Conservation (phyloP, 2,888 invertebrate genomes). For the Xiphydria camelus region DNA sequence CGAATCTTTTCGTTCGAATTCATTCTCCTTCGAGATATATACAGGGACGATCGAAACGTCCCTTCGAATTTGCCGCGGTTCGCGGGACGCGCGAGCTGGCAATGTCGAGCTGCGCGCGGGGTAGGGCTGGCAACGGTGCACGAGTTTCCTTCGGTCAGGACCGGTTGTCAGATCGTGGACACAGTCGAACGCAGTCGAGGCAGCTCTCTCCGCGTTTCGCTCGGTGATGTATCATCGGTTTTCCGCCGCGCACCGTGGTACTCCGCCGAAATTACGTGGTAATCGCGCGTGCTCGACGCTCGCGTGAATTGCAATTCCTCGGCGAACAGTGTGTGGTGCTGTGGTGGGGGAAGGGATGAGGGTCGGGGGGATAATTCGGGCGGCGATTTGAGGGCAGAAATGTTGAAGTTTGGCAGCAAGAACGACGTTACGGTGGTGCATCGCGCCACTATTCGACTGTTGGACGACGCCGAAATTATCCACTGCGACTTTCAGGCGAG, state of each 20-base stretch:
- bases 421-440: conserved; percentile 59
- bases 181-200: no score
- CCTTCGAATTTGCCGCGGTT: no score
- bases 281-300: conserved; percentile 4
- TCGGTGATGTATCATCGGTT: conserved; percentile 22
- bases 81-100: neutral
- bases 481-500: conserved; percentile 90
- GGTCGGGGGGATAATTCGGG: conserved; percentile 52
- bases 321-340: conserved; percentile 52
- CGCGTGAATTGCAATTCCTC: conserved; percentile 9
- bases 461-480: conserved; percentile 89
- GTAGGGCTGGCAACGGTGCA: conserved; percentile 13
- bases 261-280: conserved; percentile 1
- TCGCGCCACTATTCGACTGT: conserved; percentile 74
- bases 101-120: conserved; percentile 3
- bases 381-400: conserved; percentile 56
- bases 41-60: no score
- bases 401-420: conserved; percentile 60
- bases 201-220: conserved; percentile 5
- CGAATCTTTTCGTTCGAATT: no score
- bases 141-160: neutral
- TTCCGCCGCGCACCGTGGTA: conserved; percentile 7
- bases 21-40: no score
- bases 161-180: no score
- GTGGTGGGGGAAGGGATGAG: conserved; percentile 52